Conservation (phyloP, 2,113 vertebrate genomes). For the Arizona elegans region DNA sequence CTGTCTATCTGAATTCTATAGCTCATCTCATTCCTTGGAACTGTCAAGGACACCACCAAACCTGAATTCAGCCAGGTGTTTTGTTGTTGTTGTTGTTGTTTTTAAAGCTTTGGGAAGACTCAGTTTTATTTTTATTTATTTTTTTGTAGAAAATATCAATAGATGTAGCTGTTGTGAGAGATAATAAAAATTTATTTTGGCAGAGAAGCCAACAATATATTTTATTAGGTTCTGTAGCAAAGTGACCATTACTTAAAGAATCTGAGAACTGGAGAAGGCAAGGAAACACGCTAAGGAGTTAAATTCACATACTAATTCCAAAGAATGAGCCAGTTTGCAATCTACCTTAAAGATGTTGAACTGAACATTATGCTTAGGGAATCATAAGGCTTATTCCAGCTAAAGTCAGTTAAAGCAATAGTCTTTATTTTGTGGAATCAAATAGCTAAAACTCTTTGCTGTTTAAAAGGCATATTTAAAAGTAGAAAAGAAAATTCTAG, state of each 20-base stretch:
- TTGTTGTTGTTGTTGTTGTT: too few species aligned
- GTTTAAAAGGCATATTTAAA: not conserved
- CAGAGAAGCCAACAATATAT: not conserved
- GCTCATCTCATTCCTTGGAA: not conserved
- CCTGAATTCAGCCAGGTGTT: not conserved
- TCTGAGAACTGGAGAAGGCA: not conserved
- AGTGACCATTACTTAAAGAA: not conserved
- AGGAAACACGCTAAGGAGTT: not conserved
- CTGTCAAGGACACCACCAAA: not conserved
- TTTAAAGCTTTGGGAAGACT: not conserved
- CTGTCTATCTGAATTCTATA: not conserved
- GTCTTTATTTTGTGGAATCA: not conserved
- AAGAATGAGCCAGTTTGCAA: not conserved
- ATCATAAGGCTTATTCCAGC: not conserved
- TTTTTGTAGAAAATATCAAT: not conserved
- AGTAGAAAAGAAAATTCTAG: not conserved
- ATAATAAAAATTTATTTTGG: not conserved
- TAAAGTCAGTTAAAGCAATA: not conserved
- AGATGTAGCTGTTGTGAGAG: not conserved
- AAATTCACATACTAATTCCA: not conserved
- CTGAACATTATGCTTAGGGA: not conserved
- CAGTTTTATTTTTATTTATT: not conserved
- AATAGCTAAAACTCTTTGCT: not conserved
- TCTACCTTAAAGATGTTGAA: not conserved
- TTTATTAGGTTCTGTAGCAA: not conserved